Evolutionary conservation across 2,888 invertebrate species (phyloP), one percentile per base, ranked within the genome.

Genomic region (Volucella bombylans): DNA sequence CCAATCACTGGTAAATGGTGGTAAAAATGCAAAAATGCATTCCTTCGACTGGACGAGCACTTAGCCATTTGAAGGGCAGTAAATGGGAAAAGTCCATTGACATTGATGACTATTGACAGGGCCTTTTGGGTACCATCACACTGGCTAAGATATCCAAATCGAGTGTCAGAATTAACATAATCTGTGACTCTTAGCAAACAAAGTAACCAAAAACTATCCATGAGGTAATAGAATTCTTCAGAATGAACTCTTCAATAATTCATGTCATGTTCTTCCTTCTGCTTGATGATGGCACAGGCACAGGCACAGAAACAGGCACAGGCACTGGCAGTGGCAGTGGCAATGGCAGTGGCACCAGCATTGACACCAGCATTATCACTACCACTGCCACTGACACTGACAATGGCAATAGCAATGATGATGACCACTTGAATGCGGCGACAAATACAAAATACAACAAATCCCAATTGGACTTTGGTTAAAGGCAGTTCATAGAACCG

Each of bases 81-180:
- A 31, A 31, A 52, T 80, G 62, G 74, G 6, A 31, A 76, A 76
- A 81, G 80, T 81, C 81, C 81, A 85, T 81, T 85, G 85, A 85
- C 85, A 81, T 81, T 85, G 85, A 85, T 85, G 85, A 43, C 68
- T 81, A 81, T 76, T 85, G 85, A 85, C 85, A 85, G 81, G 76
- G 49, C 62, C 68, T 74, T 74, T 76, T 55, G 62, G 49, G 64
- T 64, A 14, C 47, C 12, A 47, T 12, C 38, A 4, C 9, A 31
- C 41, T 9, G 47, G 39, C 14, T 55, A 73, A 77, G 49, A 2
- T 15, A 47, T 59, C 45, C 9, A 47, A 57, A 49, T 12, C 38
- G 54, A 78, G 67, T 41, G 69, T 71, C 49, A 65, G 69, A 79
- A 82, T 82, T 82, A 79, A 74, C 83, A 79, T 80, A 76, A 39